Base-by-base conservation (phyloP, 2,113 vertebrate species). In the Ceyx melanurus region DNA sequence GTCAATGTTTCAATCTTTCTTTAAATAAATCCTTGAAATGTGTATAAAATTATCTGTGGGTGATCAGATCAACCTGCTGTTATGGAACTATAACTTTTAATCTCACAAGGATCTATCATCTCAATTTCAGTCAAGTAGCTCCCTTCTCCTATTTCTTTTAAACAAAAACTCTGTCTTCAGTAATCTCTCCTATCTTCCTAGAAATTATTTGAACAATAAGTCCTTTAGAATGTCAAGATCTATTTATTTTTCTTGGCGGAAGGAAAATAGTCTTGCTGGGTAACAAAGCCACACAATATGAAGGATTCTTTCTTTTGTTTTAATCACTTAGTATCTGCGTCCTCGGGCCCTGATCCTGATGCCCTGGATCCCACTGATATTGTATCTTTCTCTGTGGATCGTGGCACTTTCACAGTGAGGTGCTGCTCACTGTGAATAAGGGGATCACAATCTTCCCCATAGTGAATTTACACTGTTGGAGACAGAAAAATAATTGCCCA, bases 171-270 rank as follows among this genome's bases (percentile, higher is more conserved):
- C 40, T 81, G 70, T 92, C 60, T 90, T 86, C 84, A 82, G 54
- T 58, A 94, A 62, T 94, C 82, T 84, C 2, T 9, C 68, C 85
- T 82, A 46, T 95, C 87, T 96, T 89, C 82, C 75, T 94, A 82
- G 65, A 91, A 96, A 81, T 89, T 78, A 88, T 81, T 88, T 92
- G 85, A 91, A 93, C 95, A 94, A 89, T 89, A 89, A 95, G 90
- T 91, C 91, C 72, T 81, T 93, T 89, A 15, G 68, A 86, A 89
- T 90, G 82, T 94, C 85, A 77, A 65, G 89, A 89, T 91, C 91
- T 93, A 79, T 96, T 95, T 96, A 62, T 96, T 96, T 96, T 89
- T 95, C 35, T 91, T 92, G 85, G 88, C 88, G 85, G 72, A 91
- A 88, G 35, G 85, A 91, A 89, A 90, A 88, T 68, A 89, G 68